phyloP scores from a whole-genome alignment of 2,888 invertebrate species.

The Zygogramma bicolorata region DNA sequence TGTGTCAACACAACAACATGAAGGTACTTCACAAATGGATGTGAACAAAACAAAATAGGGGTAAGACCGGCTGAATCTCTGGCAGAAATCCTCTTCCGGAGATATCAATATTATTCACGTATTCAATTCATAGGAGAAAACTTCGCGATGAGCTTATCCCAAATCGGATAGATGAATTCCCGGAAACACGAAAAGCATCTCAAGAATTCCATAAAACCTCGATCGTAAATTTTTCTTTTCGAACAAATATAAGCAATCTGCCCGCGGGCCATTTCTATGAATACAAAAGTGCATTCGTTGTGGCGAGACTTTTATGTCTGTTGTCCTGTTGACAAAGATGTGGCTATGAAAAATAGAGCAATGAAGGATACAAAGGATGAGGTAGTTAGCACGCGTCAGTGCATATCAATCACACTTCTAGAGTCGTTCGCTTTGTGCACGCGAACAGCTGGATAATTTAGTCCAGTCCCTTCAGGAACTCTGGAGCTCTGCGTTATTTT shows the following conservation, averaged over 20 bases:
- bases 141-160: not conserved
- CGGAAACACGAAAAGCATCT: conserved; percentile 4
- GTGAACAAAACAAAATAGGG: not conserved
- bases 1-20: not conserved
- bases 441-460: conserved; percentile 9
- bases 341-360: conserved; percentile 56
- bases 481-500: not conserved
- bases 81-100: not conserved
- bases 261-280: conserved; percentile 19
- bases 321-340: conserved; percentile 35
- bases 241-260: conserved; percentile 12
- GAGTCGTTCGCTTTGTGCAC: conserved; percentile 30
- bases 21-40: not conserved
- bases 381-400: conserved; percentile 59
- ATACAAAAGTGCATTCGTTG: conserved; percentile 30
- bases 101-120: conserved; percentile 3
- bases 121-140: conserved; percentile 3
- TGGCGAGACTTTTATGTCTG: conserved; percentile 29
- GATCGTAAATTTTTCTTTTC: not conserved
- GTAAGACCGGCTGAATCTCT: not conserved
- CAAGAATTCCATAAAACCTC: not conserved
- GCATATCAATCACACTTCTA: conserved; percentile 54
- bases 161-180: not conserved
- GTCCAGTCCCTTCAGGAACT: not conserved
- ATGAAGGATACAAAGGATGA: conserved; percentile 57